A percentile compares a stretch with the other conserved stretches of the same genome.
These are phyloP conservation scores for Apoderus coryli DNA, from an alignment of 2,888 invertebrate genomes.

Conservation along the genomic window DNA sequence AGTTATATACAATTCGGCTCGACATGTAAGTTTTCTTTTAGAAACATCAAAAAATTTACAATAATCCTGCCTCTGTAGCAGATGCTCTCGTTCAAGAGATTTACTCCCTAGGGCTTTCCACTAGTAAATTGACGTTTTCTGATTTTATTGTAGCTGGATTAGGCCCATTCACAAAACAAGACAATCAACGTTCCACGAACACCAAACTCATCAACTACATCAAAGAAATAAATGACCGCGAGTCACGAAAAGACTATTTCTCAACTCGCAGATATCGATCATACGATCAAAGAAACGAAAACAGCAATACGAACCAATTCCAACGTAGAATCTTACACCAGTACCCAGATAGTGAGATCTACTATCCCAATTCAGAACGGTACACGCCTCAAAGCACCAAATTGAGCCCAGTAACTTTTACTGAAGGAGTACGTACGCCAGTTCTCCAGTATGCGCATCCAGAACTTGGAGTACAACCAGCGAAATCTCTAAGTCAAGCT, in stretches of 20 bases:
- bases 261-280: slow-evolving; percentile 32
- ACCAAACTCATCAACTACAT: slow-evolving; percentile 50
- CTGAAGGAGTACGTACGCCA: slow-evolving; percentile 57
- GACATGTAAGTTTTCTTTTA: slow-evolving; percentile 19
- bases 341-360: slow-evolving; percentile 43
- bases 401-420: slow-evolving; percentile 42
- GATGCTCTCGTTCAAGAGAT: too few relatives aligned
- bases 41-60: too few relatives aligned
- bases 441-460: slow-evolving; percentile 70
- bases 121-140: too few relatives aligned
- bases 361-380: slow-evolving; percentile 49
- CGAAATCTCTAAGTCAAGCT: slow-evolving; percentile 39
- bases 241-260: slow-evolving; percentile 45
- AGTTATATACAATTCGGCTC: slow-evolving; percentile 17
- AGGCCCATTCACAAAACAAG: slow-evolving; percentile 48
- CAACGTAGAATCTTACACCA: slow-evolving; percentile 61
- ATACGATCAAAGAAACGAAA: slow-evolving; percentile 29
- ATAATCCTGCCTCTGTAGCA: too few relatives aligned
- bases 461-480: slow-evolving; percentile 63
- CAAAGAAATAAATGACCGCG: slow-evolving; percentile 50
- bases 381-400: slow-evolving; percentile 48
- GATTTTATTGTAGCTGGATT: too few relatives aligned
- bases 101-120: too few relatives aligned
- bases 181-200: slow-evolving; percentile 41
- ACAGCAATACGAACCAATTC: slow-evolving; percentile 38